These are phyloP conservation scores for Epizoanthus stellaris DNA, from an alignment of 92 coral and sea anemone genomes.

Conservation along the genomic window DNA sequence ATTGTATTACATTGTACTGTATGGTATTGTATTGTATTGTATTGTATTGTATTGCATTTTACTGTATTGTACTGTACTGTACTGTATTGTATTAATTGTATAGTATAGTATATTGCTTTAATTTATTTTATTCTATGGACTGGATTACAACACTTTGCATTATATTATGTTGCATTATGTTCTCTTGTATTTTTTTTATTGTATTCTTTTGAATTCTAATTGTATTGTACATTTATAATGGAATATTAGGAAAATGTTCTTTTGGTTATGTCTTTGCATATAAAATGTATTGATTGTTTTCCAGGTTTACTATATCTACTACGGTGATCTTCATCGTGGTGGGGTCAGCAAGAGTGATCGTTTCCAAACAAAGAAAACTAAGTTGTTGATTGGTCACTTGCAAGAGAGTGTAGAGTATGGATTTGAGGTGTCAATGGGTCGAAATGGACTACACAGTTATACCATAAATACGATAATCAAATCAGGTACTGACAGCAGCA, in stretches of 20 bases:
- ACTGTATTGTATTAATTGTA: no score
- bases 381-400: not conserved
- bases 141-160: no score
- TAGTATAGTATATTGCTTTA: no score
- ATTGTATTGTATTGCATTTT: no score
- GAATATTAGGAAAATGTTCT: not conserved
- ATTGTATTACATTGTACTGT: no score
- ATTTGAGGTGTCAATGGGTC: conserved; percentile 35
- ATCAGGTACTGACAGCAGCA: not conserved
- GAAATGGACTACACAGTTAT: conserved; percentile 28
- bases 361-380: not conserved
- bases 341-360: conserved; percentile 11
- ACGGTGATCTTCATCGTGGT: conserved; percentile 20
- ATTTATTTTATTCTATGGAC: no score
- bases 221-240: not conserved
- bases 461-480: conserved; percentile 17
- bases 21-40: no score
- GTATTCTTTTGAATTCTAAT: no score
- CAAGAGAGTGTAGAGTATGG: conserved; percentile 1
- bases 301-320: conserved; percentile 29
- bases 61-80: no score
- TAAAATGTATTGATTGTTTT: not conserved
- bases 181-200: no score
- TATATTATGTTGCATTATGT: no score
- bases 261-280: not conserved